Evolutionary conservation across 1,140 invertebrate genomes (phyloP).

Genomic region (Limonius californicus): DNA sequence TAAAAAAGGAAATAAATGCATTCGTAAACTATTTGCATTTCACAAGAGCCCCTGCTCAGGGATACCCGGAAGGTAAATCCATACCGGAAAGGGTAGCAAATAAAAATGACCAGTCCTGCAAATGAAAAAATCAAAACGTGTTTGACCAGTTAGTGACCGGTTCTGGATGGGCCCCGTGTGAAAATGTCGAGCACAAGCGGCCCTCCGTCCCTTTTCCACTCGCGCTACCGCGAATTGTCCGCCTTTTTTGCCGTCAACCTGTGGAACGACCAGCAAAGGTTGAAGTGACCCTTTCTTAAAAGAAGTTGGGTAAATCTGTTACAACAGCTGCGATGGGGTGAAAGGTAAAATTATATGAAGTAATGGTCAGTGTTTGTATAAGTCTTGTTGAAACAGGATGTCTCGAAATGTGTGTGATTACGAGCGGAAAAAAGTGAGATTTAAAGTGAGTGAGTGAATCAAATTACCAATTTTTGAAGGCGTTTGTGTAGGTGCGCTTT

Average conservation of each 20-base stretch:
- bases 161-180: not conserved
- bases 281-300: slow-evolving; percentile 37
- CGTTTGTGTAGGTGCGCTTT: too few species aligned
- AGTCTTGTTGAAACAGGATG: slow-evolving; percentile 11
- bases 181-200: not conserved
- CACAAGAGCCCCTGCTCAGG: not conserved
- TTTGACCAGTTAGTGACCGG: slow-evolving; percentile 36
- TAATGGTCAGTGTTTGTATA: slow-evolving; percentile 17
- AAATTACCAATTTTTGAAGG: too few species aligned
- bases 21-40: too few species aligned
- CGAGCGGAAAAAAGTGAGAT: not conserved
- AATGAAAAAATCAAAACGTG: slow-evolving; percentile 35
- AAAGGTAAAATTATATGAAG: slow-evolving; percentile 11
- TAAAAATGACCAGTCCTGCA: slow-evolving; percentile 32
- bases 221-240: not conserved
- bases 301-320: slow-evolving; percentile 12
- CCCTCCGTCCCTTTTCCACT: not conserved
- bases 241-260: slow-evolving; percentile 4
- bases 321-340: slow-evolving; percentile 10
- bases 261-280: not conserved
- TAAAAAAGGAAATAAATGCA: too few species aligned
- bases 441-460: too few species aligned
- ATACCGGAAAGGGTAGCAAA: slow-evolving; percentile 25
- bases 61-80: not conserved
- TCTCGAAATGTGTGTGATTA: not conserved